phyloP scores from a whole-genome alignment of 2,797 vertebrate species.

The Diceros bicornis region DNA sequence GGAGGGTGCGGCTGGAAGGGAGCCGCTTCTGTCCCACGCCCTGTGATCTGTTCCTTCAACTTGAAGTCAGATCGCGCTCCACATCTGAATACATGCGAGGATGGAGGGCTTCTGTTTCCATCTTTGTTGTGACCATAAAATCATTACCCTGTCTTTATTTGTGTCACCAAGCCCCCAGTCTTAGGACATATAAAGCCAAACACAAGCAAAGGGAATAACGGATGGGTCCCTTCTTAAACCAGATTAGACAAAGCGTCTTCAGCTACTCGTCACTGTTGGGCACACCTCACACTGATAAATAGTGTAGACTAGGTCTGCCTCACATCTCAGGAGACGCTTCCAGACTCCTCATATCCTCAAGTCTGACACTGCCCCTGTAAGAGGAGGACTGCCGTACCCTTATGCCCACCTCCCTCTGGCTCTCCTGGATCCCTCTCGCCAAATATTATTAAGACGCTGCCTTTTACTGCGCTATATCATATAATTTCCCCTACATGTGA shows the following conservation, averaged over 20 bases:
- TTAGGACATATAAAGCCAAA: constrained; percentile 20
- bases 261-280: neutral
- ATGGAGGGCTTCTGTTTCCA: neutral
- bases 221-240: neutral
- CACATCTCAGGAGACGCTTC: neutral
- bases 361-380: neutral
- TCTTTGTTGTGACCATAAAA: neutral
- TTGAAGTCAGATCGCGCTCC: neutral
- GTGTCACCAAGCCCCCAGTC: neutral
- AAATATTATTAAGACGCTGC: constrained; percentile 45
- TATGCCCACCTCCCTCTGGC: neutral
- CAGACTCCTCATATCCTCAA: neutral
- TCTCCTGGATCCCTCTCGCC: neutral
- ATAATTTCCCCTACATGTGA: constrained; percentile 3
- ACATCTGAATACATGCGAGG: neutral
- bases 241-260: neutral
- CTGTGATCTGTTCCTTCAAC: neutral
- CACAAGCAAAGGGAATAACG: neutral
- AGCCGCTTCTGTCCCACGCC: neutral
- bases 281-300: neutral
- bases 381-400: neutral
- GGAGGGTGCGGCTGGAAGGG: neutral
- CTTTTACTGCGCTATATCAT: neutral
- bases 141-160: constrained; percentile 7
- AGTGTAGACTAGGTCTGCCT: neutral